Base-by-base conservation (phyloP, 2,797 vertebrate genomes). In the Danio choprae region DNA sequence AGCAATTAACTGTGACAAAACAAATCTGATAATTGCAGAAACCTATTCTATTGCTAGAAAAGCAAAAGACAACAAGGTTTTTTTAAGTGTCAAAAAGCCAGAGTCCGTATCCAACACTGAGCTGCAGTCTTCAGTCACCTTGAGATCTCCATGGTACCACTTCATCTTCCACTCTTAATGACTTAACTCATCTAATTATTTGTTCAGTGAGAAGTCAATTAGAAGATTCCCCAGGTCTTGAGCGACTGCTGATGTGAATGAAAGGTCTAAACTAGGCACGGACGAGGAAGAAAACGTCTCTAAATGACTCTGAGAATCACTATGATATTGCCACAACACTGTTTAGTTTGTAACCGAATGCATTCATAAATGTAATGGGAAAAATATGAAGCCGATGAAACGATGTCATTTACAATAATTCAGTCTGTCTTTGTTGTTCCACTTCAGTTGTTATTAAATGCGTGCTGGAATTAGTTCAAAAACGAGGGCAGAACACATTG, bases 141-240 rank as follows among this genome's bases (percentile, higher is more conserved):
- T 72, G 63, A 38, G 77, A 83, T 86, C 68, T 84, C 75, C 58
- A 78, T 71, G 43, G 62, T 67, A 80, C 64, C 72, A 44, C 83
- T 87, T 64, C 38, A 38, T 87, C 87, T 86, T 58, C 51, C 70
- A 83, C 74, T 79, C 81, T 75, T 89, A 89, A 89, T 80, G 77
- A 87, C 86, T 88, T 86, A 87, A 90, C 87, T 89, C 16, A 81
- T 74, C 79, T 83, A 88, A 91, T 91, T 92, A 89, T 88, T 90
- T 89, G 88, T 86, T 86, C 74, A 83, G 86, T 80, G 81, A 79
- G 84, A 90, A 88, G 90, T 91, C 89, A 87, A 90, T 93, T 91
- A 91, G 86, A 84, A 87, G 87, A 72, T 76, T 87, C 87, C 82
- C 86, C 81, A 85, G 83, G 82, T 89, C 86, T 87, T 68, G 68